phyloP scores from a whole-genome alignment of 2,888 invertebrate species.

The Torymus aiolomorphi region DNA sequence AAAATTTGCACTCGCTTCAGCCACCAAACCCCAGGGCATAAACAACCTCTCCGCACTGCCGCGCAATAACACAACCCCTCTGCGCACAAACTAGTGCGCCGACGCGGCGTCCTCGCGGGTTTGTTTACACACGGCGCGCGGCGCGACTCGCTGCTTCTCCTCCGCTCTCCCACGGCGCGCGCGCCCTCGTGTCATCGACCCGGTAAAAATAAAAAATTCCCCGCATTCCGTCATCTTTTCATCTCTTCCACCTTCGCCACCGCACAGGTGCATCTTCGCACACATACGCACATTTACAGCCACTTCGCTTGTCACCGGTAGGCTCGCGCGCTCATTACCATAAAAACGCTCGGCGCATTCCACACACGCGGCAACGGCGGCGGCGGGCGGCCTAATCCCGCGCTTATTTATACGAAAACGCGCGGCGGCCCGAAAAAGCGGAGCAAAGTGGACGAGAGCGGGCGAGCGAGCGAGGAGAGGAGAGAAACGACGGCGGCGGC shows the following conservation, averaged over 20 bases:
- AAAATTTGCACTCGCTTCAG: no score
- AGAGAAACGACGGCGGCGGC: slow-evolving; percentile 47
- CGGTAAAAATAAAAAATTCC: slow-evolving; percentile 43
- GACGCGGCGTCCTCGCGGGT: no score
- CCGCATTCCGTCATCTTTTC: not conserved
- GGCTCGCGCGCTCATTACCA: no score
- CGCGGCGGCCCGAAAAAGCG: not conserved
- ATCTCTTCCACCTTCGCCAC: not conserved
- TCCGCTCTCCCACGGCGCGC: slow-evolving; percentile 55
- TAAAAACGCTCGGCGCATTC: no score
- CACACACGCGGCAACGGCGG: not conserved
- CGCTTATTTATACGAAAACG: slow-evolving; percentile 34
- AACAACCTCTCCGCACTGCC: no score
- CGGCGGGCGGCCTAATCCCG: not conserved
- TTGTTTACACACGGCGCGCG: no score
- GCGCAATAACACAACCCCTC: no score
- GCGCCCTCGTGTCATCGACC: slow-evolving; percentile 28
- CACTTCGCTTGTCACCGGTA: not conserved
- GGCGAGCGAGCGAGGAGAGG: not conserved
- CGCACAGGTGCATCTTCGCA: not conserved
- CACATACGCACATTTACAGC: not conserved
- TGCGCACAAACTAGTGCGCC: no score
- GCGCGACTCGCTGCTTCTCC: slow-evolving; percentile 61
- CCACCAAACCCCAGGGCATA: no score
- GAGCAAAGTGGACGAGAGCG: not conserved